Conservation (phyloP, 2,113 vertebrate species). For the Anarrhichthys ocellatus region DNA sequence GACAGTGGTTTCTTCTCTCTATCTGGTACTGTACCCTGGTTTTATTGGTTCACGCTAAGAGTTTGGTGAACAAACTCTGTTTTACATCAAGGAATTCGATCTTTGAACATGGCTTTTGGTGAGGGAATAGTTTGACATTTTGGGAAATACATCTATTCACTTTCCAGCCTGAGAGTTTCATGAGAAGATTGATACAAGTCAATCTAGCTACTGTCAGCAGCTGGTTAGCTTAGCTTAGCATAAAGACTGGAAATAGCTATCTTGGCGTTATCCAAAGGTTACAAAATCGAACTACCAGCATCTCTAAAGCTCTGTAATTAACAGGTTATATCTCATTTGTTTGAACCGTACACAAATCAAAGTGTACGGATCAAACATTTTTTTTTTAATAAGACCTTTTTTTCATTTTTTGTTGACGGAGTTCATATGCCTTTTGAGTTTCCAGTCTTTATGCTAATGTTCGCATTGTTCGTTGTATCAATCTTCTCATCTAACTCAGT, state of each 20-base stretch:
- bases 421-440: not conserved
- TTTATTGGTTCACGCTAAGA: constrained; percentile 44
- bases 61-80: constrained; percentile 38
- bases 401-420: not conserved
- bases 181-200: not conserved
- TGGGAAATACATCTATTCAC: constrained; percentile 7
- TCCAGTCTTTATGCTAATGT: constrained; percentile 2
- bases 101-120: constrained; percentile 21
- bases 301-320: not conserved
- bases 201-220: not conserved
- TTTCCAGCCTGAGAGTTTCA: not conserved
- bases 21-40: constrained; percentile 40
- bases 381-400: not conserved
- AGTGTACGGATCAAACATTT: not conserved
- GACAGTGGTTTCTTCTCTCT: constrained; percentile 52
- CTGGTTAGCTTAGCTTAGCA: constrained; percentile 4
- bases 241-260: not conserved
- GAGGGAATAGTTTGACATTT: constrained; percentile 42
- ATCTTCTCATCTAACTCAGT: not conserved
- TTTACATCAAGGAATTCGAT: constrained; percentile 36
- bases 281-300: not conserved
- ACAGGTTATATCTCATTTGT: not conserved
- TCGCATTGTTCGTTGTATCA: not conserved
- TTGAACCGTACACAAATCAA: constrained; percentile 4
- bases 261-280: not conserved